Evolutionary conservation across 2,888 invertebrate species (phyloP), one percentile per base, ranked within the genome.

Genomic region (Euplexia lucipara): DNA sequence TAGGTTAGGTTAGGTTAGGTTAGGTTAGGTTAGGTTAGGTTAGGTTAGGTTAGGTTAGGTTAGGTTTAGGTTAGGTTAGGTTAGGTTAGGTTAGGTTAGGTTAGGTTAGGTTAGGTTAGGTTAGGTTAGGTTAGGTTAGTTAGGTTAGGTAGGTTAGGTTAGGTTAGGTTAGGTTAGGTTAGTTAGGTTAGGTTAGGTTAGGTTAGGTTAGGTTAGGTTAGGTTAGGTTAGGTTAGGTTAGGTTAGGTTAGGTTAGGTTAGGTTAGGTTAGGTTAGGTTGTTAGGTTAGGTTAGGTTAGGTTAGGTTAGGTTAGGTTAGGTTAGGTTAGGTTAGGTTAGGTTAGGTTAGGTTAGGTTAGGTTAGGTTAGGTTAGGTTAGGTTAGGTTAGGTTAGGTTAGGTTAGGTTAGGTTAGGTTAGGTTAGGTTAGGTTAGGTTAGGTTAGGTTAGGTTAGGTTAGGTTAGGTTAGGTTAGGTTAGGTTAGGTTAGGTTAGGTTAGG

Each of bases 341-440:
- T 47, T 47, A 47, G 47, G 47, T 47, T 47, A 47, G 47, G 47
- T 47, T 47, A 47, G 47, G 47, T 47, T 47, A 47, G 47, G 47
- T 47, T 47, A 47, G 47, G 52, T 35, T 52, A 52, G 52, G 52
- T 52, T 52, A 52, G 52, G 52, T 52, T 52, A 52, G 52, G 52
- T 52, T 47, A 47, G 74, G 52, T 77, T 74, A 74, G 71, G 71
- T 72, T 67, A 71, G 73, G 73, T 72, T 70, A 69, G 75, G 71
- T 70, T 68, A 69, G 70, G 70, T 68, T 52, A 62, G 62, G 62
- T 62, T 62, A 62, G 62, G 62, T 62, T 62, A 62, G 62, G 62
- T 62, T 62, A 54, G 62, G 62, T 62, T 54, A 54, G 62, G 62
- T 53, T 62, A 62, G 62, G 62, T 62, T 62, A 62, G 62, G 62